phyloP scores from a whole-genome alignment of 2,113 vertebrate genomes.

The Aleadryas rufinucha region DNA sequence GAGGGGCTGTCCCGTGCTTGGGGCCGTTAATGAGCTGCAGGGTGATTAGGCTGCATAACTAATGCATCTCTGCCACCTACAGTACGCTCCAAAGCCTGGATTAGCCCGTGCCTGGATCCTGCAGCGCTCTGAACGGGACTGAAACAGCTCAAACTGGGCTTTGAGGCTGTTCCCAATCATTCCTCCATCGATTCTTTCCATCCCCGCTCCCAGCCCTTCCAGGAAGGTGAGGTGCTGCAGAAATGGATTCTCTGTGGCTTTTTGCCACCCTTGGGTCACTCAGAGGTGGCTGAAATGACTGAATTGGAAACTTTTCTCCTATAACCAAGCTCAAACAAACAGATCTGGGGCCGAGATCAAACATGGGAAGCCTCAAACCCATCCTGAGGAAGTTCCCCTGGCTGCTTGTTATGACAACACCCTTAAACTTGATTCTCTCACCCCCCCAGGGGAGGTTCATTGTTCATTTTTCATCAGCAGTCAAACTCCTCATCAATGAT shows the following conservation, averaged over 20 bases:
- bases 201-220: background rate
- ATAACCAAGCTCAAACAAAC: background rate
- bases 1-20: background rate
- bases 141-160: background rate
- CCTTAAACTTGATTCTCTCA: background rate
- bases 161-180: background rate
- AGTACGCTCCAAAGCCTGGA: background rate
- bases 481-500: background rate
- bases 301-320: background rate
- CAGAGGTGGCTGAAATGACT: background rate
- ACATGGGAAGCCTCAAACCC: background rate
- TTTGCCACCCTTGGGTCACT: background rate
- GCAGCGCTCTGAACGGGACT: background rate
- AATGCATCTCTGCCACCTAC: slow-evolving; percentile 53
- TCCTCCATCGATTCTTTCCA: background rate
- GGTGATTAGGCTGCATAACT: background rate
- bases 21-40: background rate
- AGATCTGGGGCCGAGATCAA: background rate
- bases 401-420: background rate
- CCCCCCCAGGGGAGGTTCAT: background rate
- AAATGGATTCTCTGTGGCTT: background rate
- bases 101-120: background rate
- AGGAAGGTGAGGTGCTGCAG: background rate
- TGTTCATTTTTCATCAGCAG: background rate
- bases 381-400: background rate